Base-by-base conservation (phyloP, 2,113 vertebrate species). In the Archilochus colubris region DNA sequence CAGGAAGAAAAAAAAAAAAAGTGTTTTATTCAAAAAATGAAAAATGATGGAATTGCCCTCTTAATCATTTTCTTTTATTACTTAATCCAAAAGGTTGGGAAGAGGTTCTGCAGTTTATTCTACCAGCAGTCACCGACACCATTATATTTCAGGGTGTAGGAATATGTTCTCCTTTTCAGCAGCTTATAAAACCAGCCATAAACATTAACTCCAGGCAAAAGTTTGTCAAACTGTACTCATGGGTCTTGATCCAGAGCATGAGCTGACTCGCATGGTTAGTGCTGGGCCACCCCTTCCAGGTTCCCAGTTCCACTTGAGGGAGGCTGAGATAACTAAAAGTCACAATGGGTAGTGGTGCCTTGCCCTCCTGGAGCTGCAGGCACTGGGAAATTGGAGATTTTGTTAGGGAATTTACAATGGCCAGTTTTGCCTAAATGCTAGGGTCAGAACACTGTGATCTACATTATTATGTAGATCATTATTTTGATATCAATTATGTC, bases 21-120 rank as follows among this genome's bases (percentile, higher is more conserved):
- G 9, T 12, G 61, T 74, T 93, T 82, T 66, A 64, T 93, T 92
- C 53, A 91, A 91, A 46, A 73, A 90, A 95, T 94, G 93, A 83
- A 80, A 95, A 89, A 93, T 85, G 46, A 89, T 77, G 55, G 88
- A 75, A 91, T 95, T 82, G 80, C 80, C 46, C 83, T 85, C 82
- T 96, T 95, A 96, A 95, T 96, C 58, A 96, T 91, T 95, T 96
- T 70, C 77, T 95, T 94, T 93, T 95, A 95, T 94, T 94, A 93
- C 78, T 92, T 96, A 95, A 96, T 94, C 82, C 93, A 84, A 95
- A 88, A 91, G 85, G 89, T 46, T 92, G 88, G 72, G 82, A 91
- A 62, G 83, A 93, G 82, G 93, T 53, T 91, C 50, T 82, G 93
- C 80, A 87, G 70, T 94, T 95, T 96, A 89, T 95, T 86, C 78